These are phyloP conservation scores for Gila orcuttii DNA, from an alignment of 2,113 vertebrate species.

Conservation along the genomic window DNA sequence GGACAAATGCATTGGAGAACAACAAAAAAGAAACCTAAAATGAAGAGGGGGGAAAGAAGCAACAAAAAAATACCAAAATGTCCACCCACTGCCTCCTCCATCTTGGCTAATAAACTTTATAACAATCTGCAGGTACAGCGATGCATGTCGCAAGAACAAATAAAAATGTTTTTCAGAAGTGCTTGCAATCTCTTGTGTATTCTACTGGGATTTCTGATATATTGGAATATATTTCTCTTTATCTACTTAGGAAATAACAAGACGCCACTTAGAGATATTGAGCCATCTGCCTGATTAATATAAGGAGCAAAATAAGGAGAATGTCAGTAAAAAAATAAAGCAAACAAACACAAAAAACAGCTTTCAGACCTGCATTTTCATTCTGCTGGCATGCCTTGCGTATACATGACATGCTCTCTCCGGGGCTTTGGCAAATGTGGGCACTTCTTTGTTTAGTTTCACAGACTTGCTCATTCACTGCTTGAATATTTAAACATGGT, in stretches of 20 bases:
- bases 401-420: slow-evolving; percentile 26
- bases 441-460: slow-evolving; percentile 21
- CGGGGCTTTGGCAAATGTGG: slow-evolving; percentile 17
- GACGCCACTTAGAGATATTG: slow-evolving; percentile 9
- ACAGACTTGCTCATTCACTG: slow-evolving; percentile 33
- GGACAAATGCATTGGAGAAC: not conserved
- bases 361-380: not conserved
- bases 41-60: not conserved
- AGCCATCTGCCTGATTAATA: slow-evolving; percentile 31
- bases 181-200: not conserved
- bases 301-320: not conserved
- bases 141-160: slow-evolving; percentile 8
- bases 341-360: slow-evolving; percentile 12
- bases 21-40: not conserved
- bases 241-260: slow-evolving; percentile 31
- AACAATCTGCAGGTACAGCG: not conserved
- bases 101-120: slow-evolving; percentile 11
- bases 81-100: not conserved
- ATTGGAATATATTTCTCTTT: not conserved
- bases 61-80: not conserved
- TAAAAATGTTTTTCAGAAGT: not conserved
- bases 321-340: not conserved
- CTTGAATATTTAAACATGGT: slow-evolving; percentile 29
- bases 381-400: not conserved
- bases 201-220: not conserved